Evolutionary conservation across 2,888 invertebrate genomes (phyloP), one percentile per base, ranked within the genome.

Genomic region (Limnephilus lunatus): DNA sequence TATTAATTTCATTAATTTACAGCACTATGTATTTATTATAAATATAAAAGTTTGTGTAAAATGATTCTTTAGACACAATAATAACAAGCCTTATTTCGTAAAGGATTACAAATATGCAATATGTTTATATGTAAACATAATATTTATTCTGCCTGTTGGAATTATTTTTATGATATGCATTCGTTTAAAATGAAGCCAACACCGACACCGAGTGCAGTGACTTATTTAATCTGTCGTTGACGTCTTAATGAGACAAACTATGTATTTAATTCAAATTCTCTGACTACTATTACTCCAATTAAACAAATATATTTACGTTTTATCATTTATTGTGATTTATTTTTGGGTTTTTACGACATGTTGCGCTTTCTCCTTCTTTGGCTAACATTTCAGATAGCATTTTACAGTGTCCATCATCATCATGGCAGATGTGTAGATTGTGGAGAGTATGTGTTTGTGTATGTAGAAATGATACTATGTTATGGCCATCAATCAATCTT

Each of bases 91-190:
- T 68, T 68, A 68, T n/a, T 25, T 68, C 9, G 25, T 68, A 68
- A n/a, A n/a, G 68, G 68, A 25, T 68, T 68, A 68, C 68, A 68
- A 68, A 25, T 68, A 25, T 68, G 68, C 68, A 68, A 25, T 25
- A 68, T 68, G 25, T 25, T 68, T 4, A 68, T 68, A n/a, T n/a
- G n/a, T n/a, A 7, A 68, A 68, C 68, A 68, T 68, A 68, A n/a
- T 68, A 68, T 68, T 68, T 68, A 68, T 68, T 68, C 68, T 68
- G 68, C 25, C 68, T 5, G 68, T n/a, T n/a, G 68, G 68, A n/a
- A 68, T 68, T 68, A 68, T 68, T 68, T 68, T 68, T 68, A 68
- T 68, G 68, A 68, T 68, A 68, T 68, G 68, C 68, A 68, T 68
- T 68, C n/a, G 25, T 68, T 68, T 25, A 25, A 68, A 25, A 68